Base-by-base conservation (phyloP, 2,797 vertebrate species). In the Odontamblyopus lacepedii region DNA sequence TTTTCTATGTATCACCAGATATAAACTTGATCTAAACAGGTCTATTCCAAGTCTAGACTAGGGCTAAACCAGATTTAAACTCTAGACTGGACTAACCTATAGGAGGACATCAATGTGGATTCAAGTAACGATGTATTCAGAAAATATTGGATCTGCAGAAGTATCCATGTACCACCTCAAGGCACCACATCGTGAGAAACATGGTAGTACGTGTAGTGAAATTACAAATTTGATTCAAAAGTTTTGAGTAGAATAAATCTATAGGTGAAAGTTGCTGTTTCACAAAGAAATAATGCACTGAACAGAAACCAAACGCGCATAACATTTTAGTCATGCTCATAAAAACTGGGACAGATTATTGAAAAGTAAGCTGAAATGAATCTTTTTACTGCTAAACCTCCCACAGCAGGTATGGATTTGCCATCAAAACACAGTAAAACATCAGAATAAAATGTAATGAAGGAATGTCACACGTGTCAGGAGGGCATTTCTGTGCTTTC, bases 341-440 rank as follows among this genome's bases (percentile, higher is more conserved):
- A 69, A 80, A 78, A 71, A 9, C 19, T 41, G 38, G 66, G 3
- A 38, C 30, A 63, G 32, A 15, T 30, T 61, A 16, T 3, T 68
- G 57, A 63, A 57, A 74, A 77, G 59, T n/a, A 30, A 72, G 63
- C 19, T 79, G 63, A 69, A 76, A 70, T 26, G 65, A 62, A 78
- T 38, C 68, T 1, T 73, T 81, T 81, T 81, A 83, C 67, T 70
- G 63, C 63, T 29, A n/a, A 75, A 57, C 38, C 66, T 85, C 80
- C 77, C 64, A 73, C 70, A 81, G 78, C 71, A 66, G 18, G 67
- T 79, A 83, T 71, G 70, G 85, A 88, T 85, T 89, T 88, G 62
- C 76, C 82, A 83, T 88, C 56, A 81, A 80, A 87, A 23, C 68
- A 74, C 18, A 23, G 48, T 74, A 32, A 38, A 48, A 67, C 70